These are phyloP conservation scores for Pogonocichla stellata DNA, from an alignment of 2,113 vertebrate species.

Conservation along the genomic window DNA sequence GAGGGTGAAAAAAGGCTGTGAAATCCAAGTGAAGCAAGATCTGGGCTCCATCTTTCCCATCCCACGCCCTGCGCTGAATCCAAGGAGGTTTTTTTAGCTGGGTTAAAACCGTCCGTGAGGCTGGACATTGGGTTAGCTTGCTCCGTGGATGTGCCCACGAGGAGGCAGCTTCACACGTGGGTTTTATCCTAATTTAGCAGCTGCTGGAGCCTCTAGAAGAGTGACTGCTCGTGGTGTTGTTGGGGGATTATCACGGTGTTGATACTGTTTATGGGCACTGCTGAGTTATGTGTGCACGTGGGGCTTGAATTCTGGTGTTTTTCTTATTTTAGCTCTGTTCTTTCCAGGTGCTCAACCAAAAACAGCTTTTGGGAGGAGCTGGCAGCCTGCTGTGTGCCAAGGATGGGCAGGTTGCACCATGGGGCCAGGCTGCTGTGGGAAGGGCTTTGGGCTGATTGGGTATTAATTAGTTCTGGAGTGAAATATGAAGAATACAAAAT, in stretches of 20 bases:
- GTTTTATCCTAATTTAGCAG: background rate
- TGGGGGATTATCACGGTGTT: rapidly evolving
- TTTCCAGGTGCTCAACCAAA: background rate
- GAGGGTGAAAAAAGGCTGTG: background rate
- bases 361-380: background rate
- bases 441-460: background rate
- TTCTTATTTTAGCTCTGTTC: background rate
- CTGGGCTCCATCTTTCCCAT: background rate
- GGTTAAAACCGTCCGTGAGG: rapidly evolving
- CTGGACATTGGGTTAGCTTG: rapidly evolving
- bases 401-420: background rate
- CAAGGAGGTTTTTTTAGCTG: rapidly evolving
- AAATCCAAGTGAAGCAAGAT: background rate
- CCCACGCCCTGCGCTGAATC: rapidly evolving
- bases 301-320: background rate
- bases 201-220: background rate
- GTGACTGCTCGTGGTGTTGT: rapidly evolving
- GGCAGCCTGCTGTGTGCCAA: background rate
- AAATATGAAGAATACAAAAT: background rate
- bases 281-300: rapidly evolving
- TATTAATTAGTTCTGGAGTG: constrained; percentile 18
- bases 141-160: rapidly evolving
- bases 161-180: background rate
- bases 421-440: background rate
- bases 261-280: background rate